These are phyloP conservation scores for Cossypha niveicapilla DNA, from an alignment of 2,797 vertebrate genomes.

Conservation along the genomic window DNA sequence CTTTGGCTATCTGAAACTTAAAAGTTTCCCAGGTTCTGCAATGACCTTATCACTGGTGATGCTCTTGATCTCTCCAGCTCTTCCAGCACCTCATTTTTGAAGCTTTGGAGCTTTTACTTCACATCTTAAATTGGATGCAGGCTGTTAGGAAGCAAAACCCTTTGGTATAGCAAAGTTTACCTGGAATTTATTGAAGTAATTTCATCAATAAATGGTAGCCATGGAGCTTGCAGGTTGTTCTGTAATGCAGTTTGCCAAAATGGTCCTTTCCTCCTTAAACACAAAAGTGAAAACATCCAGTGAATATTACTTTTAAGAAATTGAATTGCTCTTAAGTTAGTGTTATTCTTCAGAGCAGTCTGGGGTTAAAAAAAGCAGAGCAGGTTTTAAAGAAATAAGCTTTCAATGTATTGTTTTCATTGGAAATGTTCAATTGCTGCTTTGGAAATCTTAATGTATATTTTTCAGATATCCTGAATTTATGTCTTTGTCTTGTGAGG, in stretches of 20 bases:
- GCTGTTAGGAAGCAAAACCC: background rate
- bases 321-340: background rate
- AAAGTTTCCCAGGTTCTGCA: background rate
- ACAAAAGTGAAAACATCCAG: background rate
- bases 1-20: background rate
- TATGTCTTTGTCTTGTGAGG: conserved; percentile 48
- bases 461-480: conserved; percentile 45
- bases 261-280: background rate
- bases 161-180: background rate
- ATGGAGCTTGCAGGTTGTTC: background rate
- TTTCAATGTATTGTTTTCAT: background rate
- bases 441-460: background rate
- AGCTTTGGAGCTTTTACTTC: background rate
- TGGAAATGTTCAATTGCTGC: background rate
- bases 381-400: background rate
- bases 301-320: background rate
- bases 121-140: background rate
- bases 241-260: background rate
- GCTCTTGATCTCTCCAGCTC: background rate
- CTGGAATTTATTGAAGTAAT: background rate
- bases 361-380: background rate
- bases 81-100: background rate
- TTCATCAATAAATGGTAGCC: background rate
- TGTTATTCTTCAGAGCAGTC: background rate
- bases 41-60: accelerated